Evolutionary conservation across 2,113 vertebrate species (phyloP).

Genomic region (Craseonycteris thonglongyai): DNA sequence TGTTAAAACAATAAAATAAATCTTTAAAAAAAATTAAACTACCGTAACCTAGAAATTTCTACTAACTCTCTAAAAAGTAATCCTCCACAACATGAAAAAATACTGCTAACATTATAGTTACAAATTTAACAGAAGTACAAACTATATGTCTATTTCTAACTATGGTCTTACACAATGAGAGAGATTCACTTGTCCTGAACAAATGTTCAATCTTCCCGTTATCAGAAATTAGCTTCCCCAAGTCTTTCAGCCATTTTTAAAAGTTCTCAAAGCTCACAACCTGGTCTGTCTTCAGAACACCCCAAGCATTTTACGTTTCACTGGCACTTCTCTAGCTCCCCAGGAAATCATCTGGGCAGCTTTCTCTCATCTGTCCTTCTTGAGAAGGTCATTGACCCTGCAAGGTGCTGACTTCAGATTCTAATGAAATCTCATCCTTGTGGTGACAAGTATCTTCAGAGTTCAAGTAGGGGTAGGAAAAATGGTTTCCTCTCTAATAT

Average conservation of each 20-base stretch:
- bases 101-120: neutral
- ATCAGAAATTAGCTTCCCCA: neutral
- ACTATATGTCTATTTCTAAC: neutral
- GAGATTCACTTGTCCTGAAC: neutral
- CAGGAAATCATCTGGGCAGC: neutral
- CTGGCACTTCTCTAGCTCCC: neutral
- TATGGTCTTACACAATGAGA: neutral
- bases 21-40: no score
- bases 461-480: neutral
- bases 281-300: neutral
- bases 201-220: neutral
- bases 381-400: neutral
- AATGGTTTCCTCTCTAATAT: neutral
- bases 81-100: neutral
- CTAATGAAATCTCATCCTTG: neutral
- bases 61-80: neutral
- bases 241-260: neutral
- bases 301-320: rapidly evolving
- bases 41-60: neutral
- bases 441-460: neutral
- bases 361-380: neutral
- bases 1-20: no score
- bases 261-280: neutral
- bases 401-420: neutral
- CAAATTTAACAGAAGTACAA: neutral